A percentile compares a stretch with the other conserved stretches of the same genome.
phyloP scores from a whole-genome alignment of 2,888 invertebrate species.

The Tetragonula carbonaria region DNA sequence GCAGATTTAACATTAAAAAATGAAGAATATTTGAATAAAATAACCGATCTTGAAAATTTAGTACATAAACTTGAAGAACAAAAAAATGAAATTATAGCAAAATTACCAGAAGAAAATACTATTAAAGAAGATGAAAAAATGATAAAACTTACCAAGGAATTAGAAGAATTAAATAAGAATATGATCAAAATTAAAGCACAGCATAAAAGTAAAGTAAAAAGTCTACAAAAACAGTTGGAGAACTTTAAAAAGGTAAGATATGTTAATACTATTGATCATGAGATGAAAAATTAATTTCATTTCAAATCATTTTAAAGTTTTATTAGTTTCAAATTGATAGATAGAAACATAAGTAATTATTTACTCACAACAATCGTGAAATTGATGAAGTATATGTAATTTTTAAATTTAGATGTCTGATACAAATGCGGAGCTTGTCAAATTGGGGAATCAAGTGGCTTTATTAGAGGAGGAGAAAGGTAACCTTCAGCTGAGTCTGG shows the following conservation, averaged over 20 bases:
- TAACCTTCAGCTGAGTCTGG: slow-evolving; percentile 93
- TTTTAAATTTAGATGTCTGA: slow-evolving; percentile 86
- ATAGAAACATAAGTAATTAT: not conserved
- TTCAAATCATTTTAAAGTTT: not conserved
- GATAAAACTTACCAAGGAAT: slow-evolving; percentile 87
- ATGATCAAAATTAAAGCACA: slow-evolving; percentile 91
- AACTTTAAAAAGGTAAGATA: slow-evolving; percentile 82
- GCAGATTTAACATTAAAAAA: slow-evolving; percentile 74
- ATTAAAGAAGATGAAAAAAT: slow-evolving; percentile 80
- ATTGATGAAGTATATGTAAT: slow-evolving; percentile 81
- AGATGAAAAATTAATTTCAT: not conserved
- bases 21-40: slow-evolving; percentile 75
- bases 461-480: slow-evolving; percentile 96
- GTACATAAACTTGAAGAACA: slow-evolving; percentile 75
- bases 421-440: slow-evolving; percentile 88
- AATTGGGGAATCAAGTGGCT: slow-evolving; percentile 90
- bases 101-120: slow-evolving; percentile 67
- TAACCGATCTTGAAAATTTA: slow-evolving; percentile 75
- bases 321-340: not conserved
- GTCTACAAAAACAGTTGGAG: slow-evolving; percentile 89
- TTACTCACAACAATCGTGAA: not conserved
- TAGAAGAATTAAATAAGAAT: slow-evolving; percentile 90
- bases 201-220: slow-evolving; percentile 90
- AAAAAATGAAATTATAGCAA: slow-evolving; percentile 68
- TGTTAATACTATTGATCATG: not conserved